Base-by-base conservation (phyloP, 1,140 invertebrate genomes). In the Panagrolaimus sp. region DNA sequence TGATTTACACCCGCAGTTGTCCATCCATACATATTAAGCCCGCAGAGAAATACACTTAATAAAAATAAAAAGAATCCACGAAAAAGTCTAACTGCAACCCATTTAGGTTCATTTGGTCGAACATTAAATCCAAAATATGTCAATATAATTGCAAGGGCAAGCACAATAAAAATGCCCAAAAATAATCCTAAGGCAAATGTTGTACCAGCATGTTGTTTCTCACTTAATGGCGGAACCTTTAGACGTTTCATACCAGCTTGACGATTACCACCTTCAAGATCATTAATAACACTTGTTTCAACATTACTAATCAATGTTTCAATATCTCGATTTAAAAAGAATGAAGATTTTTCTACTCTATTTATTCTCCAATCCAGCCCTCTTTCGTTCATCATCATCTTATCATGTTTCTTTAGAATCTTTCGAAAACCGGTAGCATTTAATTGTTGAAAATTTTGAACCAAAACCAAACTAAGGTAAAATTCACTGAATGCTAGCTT, bases 401-500 rank as follows among this genome's bases (percentile, higher is more conserved):
- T 99, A 85, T 99, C 96, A 84, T 99, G 96, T 85, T 99, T 99
- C 84, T 99, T 99, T n/a, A 98, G 87, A 82, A 99, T 99, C 86
- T 99, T 99, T 68, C 96, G 88, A 86, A 99, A 99, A 0, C 96
- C 96, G 14, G 96, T 98, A 78, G 93, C 96, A 86, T 99, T 99
- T 20, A 99, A 86, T 84, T 95, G 96, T 76, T 89, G 88, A 78
- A 88, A 89, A 79, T 89, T 89, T 82, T 89, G 88, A 57, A 89
- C 86, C 1, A 99, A 87, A 75, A 99, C 96, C 27, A 99, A 81
- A 79, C 92, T 96, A 1, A 99, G 87, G 84, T 99, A 99, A 85
- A 98, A 98, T 87, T 99, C 96, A 79, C 92, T 96, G 84, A 97
- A 99, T 0, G 95, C 96, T 70, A 98, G 85, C 86, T 98, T 98